Evolutionary conservation across 2,113 vertebrate genomes (phyloP), one percentile per base, ranked within the genome.

Genomic region (Pseudorectes ferrugineus): DNA sequence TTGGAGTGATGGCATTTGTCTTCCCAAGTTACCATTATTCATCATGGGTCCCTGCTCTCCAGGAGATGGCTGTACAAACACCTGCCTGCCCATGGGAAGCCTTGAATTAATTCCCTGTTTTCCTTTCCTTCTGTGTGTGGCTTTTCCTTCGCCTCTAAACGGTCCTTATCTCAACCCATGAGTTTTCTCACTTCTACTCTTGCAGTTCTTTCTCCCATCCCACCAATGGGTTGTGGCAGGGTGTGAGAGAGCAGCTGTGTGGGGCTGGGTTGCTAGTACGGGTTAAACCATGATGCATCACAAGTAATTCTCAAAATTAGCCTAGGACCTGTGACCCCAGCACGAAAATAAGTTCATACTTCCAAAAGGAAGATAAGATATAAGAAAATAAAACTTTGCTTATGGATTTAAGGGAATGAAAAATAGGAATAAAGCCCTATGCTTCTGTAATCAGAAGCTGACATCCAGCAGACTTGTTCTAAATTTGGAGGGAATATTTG

Each of bases 21-120:
- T 36, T 76, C 28, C 54, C 6, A 29, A n/a, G 28, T 43, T 31
- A 19, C 14, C 0, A 0, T 22, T 49, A 11, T 22, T 19, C 0
- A 0, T 21, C n/a, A 20, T 38, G 23, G 3, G 14, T 58, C 33
- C 45, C 63, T 70, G 38, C 4, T 24, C 10, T 70, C 20, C 10
- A 4, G 46, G 24, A 40, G 24, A 46, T 14, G 24, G 11, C 29
- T 62, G 40, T 70, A 21, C 19, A 46, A 61, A n/a, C 28, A 54
- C 12, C 16, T 38, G 12, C 40, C 23, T 45, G 40, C 20, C 12
- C 15, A 14, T 4, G 4, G 28, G 14, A 28, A 54, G 8, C 7
- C 0, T 0, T n/a, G 16, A 71, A 40, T 40, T 14, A 48, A 42
- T 35, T 42, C 21, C 6, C 11, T 40, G 29, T 3, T 48, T 55